Evolutionary conservation across 2,888 invertebrate species (phyloP), one percentile per base, ranked within the genome.

Genomic region (Oligia latruncula): DNA sequence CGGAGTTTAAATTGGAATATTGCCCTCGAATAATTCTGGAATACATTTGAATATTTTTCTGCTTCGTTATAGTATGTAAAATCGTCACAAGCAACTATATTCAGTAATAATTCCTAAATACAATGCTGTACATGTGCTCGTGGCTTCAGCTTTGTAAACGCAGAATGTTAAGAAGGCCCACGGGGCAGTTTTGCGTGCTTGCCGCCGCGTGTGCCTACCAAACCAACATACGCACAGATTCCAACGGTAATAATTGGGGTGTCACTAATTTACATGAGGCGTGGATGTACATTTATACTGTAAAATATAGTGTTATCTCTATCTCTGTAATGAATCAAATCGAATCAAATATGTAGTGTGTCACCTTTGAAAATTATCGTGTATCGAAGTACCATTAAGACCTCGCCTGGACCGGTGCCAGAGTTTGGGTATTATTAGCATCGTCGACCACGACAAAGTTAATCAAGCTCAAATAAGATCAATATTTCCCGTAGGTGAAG

Each of bases 401-500:
- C 95, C 95, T 94, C 95, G 93, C 92, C 96, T 97, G 97, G 97
- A 95, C 85, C 91, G 81, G 90, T 96, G 97, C 97, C 97, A 96
- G 95, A 92, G 93, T 92, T 92, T 92, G 91, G 93, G 92, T 97
- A 97, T 96, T 97, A 97, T 96, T 97, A 97, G 96, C 95, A 70
- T 92, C 95, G 93, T 93, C 95, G 93, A 94, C 95, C 93, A 93
- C 95, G 95, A 95, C 95, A 93, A 95, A 95, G 96, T 96, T 96
- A 96, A 97, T 97, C 96, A 96, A 95, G 95, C 96, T 96, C 96
- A 95, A 96, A 96, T 96, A 96, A 96, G 96, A 96, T 96, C 96
- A 95, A 97, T 97, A 96, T 95, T 95, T 94, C 92, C 94, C 94
- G 95, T 95, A 94, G 94, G 94, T 95, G 91, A 90, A 89, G 88